Evolutionary conservation across 2,888 invertebrate species (phyloP).

Genomic region (Drosophila robusta): DNA sequence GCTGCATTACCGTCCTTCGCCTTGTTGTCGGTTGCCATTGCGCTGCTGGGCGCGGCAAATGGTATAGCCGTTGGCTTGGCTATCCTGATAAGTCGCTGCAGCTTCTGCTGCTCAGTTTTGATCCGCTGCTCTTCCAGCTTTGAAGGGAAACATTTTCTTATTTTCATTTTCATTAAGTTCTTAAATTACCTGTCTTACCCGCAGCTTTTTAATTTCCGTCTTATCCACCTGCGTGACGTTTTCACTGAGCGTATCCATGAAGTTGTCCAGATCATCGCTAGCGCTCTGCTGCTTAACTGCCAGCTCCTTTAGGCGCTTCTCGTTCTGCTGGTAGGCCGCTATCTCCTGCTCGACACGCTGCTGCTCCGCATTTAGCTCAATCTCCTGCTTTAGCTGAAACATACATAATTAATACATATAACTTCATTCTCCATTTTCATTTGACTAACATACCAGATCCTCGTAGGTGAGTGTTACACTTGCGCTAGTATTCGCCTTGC

Average conservation of each 20-base stretch:
- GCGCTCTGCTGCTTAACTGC: conserved; percentile 53
- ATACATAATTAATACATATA: background rate
- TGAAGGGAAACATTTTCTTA: conserved; percentile 14
- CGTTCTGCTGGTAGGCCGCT: conserved; percentile 84
- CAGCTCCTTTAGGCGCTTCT: conserved; percentile 82
- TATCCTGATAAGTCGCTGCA: conserved; percentile 90
- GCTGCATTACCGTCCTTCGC: conserved; percentile 11
- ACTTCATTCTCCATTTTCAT: background rate
- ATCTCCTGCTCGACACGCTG: conserved; percentile 87
- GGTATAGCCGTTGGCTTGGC: conserved; percentile 88
- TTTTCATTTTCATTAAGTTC: too few species aligned
- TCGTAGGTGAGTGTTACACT: conserved; percentile 87
- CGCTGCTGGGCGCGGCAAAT: conserved; percentile 84
- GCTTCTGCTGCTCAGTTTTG: conserved; percentile 88
- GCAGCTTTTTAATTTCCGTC: conserved; percentile 87
- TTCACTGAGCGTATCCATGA: conserved; percentile 89
- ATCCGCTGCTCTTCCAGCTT: conserved; percentile 89
- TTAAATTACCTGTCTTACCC: conserved; percentile 80
- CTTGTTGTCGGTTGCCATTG: conserved; percentile 21
- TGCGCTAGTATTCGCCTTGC: conserved; percentile 85
- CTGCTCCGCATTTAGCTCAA: conserved; percentile 87
- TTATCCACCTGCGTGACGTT: conserved; percentile 87
- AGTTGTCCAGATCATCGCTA: conserved; percentile 93
- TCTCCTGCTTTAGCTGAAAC: conserved; percentile 78
- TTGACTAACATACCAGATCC: conserved; percentile 86